Conservation (phyloP, 2,888 invertebrate species). For the Escarpia spicata region DNA sequence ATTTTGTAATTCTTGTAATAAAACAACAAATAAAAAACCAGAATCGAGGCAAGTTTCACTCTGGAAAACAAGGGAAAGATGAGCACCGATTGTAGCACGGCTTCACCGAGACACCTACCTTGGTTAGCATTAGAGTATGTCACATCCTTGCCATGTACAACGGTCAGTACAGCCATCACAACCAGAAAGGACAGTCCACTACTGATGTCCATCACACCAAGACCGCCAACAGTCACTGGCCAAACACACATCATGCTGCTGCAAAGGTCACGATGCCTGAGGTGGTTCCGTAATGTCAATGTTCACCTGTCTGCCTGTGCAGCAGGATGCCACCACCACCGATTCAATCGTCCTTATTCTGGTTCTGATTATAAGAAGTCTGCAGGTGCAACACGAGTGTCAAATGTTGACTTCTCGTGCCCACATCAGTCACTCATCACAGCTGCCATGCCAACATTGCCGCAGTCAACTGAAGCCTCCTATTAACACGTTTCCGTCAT, state of each 20-base stretch:
- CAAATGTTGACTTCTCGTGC: neutral
- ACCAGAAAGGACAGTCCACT: neutral
- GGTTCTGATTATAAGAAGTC: neutral
- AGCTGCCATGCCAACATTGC: neutral
- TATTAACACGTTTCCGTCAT: neutral
- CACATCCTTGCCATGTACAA: neutral
- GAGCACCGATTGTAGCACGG: neutral
- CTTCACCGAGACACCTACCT: neutral
- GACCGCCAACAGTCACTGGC: neutral
- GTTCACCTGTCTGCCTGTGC: neutral
- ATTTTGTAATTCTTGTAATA: too few relatives aligned
- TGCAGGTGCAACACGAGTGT: neutral
- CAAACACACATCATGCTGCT: neutral
- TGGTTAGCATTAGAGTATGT: neutral
- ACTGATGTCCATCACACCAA: neutral
- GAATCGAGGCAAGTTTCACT: too few relatives aligned
- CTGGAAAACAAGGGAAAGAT: too few relatives aligned
- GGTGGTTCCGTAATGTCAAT: neutral
- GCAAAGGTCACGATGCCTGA: neutral
- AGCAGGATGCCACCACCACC: neutral
- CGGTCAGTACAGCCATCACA: neutral
- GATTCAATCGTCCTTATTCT: neutral
- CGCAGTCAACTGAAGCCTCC: neutral
- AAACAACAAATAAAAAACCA: too few relatives aligned
- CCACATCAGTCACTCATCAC: neutral